A percentile compares a stretch with the other conserved stretches of the same genome.
Evolutionary conservation across 2,797 vertebrate genomes (phyloP).

Genomic region (Acipenser oxyrinchus): DNA sequence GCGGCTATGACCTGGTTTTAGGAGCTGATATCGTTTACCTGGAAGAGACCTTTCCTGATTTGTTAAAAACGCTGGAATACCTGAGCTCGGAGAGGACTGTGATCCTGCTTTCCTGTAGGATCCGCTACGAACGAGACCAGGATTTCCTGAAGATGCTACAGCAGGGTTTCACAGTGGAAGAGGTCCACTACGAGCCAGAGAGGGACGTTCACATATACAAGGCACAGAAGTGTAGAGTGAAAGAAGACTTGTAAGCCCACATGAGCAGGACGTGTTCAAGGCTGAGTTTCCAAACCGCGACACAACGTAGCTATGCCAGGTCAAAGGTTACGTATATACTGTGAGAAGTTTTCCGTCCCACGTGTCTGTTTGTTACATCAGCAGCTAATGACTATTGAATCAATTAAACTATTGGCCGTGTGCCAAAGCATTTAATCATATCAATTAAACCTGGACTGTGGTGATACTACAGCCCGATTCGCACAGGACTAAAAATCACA

Average conservation of each 20-base stretch:
- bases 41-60: constrained; percentile 79
- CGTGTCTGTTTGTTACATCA: no score
- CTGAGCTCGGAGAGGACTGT: constrained; percentile 60
- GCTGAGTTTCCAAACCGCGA: background rate
- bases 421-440: no score
- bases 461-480: no score
- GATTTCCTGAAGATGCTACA: constrained; percentile 72
- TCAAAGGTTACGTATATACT: no score
- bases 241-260: constrained; percentile 50
- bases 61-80: constrained; percentile 76
- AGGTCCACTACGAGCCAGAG: constrained; percentile 72
- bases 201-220: constrained; percentile 79
- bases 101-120: constrained; percentile 79
- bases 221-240: constrained; percentile 50
- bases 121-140: constrained; percentile 83
- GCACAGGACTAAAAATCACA: no score
- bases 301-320: background rate
- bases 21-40: constrained; percentile 92
- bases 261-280: constrained; percentile 33
- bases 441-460: no score
- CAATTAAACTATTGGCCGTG: no score
- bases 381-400: no score
- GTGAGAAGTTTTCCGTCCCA: no score
- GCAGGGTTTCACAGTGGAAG: constrained; percentile 55
- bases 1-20: constrained; percentile 74